Percentiles rank a stretch among this genome's conserved stretches.
phyloP scores from a whole-genome alignment of 23 tunicate genomes.

The Ascidia mentula region DNA sequence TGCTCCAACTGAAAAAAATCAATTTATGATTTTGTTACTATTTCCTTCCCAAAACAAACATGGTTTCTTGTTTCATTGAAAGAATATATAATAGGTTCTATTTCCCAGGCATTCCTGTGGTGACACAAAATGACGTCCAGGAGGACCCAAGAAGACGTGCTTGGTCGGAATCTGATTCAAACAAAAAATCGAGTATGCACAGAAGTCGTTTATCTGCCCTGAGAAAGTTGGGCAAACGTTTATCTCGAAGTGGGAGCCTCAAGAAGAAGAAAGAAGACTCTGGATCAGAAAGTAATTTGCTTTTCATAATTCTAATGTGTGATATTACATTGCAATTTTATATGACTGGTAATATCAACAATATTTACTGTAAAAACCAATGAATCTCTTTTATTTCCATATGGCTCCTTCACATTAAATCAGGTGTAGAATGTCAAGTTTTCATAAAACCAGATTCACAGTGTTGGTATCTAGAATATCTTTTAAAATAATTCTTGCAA shows the following conservation, averaged over 20 bases:
- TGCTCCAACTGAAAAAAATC: not conserved
- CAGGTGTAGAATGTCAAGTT: too few relatives aligned
- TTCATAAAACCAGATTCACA: too few relatives aligned
- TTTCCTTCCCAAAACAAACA: not conserved
- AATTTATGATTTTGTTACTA: not conserved
- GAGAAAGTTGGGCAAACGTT: constrained; percentile 39
- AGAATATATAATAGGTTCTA: not conserved
- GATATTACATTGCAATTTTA: too few relatives aligned
- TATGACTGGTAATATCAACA: too few relatives aligned
- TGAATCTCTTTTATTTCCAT: too few relatives aligned
- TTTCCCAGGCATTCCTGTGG: constrained; percentile 39
- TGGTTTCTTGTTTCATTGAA: not conserved
- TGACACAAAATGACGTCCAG: constrained; percentile 34
- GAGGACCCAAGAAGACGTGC: constrained; percentile 75
- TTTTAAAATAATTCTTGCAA: too few relatives aligned
- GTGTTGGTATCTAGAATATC: too few relatives aligned
- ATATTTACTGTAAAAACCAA: too few relatives aligned
- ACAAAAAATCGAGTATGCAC: constrained; percentile 47
- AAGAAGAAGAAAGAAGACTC: constrained; percentile 40
- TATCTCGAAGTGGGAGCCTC: constrained; percentile 43
- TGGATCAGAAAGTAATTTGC: not conserved
- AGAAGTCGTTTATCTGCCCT: constrained; percentile 66
- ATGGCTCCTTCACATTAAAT: too few relatives aligned
- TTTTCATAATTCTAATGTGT: too few relatives aligned
- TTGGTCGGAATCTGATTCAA: constrained; percentile 73